These are phyloP conservation scores for Colius striatus DNA, from an alignment of 2,113 vertebrate species.

Conservation along the genomic window DNA sequence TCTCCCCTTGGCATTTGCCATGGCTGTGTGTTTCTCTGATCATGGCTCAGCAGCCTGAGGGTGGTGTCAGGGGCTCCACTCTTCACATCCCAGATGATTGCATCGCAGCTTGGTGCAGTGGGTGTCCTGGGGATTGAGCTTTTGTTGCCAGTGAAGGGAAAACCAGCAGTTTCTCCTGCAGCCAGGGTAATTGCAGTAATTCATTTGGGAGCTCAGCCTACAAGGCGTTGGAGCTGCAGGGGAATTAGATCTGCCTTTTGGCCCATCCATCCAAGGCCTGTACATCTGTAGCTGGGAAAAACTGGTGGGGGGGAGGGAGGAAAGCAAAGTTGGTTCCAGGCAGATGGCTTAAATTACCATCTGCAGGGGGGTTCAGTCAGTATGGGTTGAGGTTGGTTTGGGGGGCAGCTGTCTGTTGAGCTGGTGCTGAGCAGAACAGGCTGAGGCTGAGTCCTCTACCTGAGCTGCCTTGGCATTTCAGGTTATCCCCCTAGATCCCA, in stretches of 20 bases:
- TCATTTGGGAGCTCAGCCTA: not conserved
- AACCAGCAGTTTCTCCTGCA: not conserved
- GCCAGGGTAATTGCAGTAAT: not conserved
- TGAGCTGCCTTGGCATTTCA: not conserved
- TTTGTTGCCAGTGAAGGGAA: not conserved
- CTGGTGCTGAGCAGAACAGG: not conserved
- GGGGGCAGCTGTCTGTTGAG: not conserved
- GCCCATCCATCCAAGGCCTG: not conserved
- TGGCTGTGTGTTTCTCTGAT: not conserved
- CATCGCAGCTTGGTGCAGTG: not conserved
- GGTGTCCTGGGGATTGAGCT: not conserved
- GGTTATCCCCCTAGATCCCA: not conserved
- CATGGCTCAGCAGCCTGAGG: not conserved
- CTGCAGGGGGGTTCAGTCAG: not conserved
- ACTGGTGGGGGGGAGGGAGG: not conserved
- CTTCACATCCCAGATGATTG: not conserved
- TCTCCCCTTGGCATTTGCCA: not conserved
- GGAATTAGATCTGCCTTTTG: not conserved
- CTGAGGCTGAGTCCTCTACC: not conserved
- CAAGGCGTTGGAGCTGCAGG: not conserved
- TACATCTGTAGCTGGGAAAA: not conserved
- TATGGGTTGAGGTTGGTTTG: not conserved
- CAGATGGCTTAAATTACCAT: not conserved
- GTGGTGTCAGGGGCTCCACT: not conserved
- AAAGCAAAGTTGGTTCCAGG: not conserved